These are phyloP conservation scores for Balaenoptera acutorostrata DNA, from an alignment of 2,113 vertebrate species.

Conservation along the genomic window DNA sequence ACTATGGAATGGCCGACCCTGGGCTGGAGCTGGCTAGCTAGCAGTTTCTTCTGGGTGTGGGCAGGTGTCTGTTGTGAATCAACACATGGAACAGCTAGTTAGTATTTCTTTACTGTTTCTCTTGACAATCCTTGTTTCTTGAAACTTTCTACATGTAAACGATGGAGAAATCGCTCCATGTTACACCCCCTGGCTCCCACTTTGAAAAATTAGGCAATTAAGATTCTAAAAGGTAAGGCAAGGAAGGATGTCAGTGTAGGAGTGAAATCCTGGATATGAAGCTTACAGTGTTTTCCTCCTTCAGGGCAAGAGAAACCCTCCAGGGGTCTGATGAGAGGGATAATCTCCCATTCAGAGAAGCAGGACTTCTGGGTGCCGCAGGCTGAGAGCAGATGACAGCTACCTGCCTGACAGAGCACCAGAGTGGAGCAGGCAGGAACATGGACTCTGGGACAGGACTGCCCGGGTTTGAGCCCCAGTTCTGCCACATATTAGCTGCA, in stretches of 20 bases:
- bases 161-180: not conserved
- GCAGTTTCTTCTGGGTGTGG: not conserved
- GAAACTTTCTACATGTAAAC: not conserved
- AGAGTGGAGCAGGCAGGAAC: rapidly evolving
- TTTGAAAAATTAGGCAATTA: not conserved
- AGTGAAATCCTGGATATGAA: not conserved
- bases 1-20: not conserved
- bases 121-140: not conserved
- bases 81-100: not conserved
- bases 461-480: not conserved
- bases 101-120: not conserved
- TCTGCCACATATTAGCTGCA: not conserved
- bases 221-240: not conserved
- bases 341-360: not conserved
- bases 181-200: not conserved
- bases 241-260: not conserved
- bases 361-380: too few relatives aligned
- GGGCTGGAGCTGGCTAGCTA: not conserved
- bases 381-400: not conserved
- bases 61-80: not conserved
- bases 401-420: rapidly evolving
- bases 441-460: too few relatives aligned
- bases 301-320: not conserved
- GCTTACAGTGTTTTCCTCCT: not conserved
- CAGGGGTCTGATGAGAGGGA: not conserved